phyloP scores from a whole-genome alignment of 2,113 vertebrate genomes.

The Physeter macrocephalus region DNA sequence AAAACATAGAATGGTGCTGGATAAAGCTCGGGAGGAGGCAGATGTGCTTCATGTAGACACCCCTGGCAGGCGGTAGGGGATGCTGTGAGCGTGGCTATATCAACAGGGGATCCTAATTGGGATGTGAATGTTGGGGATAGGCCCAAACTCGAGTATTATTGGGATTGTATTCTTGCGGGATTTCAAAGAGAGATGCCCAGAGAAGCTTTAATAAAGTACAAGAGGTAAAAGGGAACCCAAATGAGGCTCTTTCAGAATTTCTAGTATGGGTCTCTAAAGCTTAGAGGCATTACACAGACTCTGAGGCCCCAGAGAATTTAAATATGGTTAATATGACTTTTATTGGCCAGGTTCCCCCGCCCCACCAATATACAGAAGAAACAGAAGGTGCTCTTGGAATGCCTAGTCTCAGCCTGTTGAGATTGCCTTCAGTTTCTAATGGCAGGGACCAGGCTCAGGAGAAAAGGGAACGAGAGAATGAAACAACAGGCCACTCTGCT shows the following conservation, averaged over 20 bases:
- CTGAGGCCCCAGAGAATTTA: neutral
- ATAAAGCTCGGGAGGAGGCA: neutral
- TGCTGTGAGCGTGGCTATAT: neutral
- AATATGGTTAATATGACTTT: neutral
- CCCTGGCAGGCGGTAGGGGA: neutral
- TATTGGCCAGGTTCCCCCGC: neutral
- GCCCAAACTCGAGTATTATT: neutral
- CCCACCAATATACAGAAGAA: neutral
- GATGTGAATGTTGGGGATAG: neutral
- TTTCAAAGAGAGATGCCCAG: neutral
- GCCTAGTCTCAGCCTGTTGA: neutral
- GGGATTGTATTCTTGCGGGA: neutral
- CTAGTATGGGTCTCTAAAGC: neutral
- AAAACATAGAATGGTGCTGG: neutral
- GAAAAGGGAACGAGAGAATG: neutral
- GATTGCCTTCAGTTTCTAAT: neutral
- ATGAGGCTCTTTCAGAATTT: neutral
- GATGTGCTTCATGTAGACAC: too few species aligned
- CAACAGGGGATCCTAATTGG: neutral
- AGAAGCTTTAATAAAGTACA: neutral
- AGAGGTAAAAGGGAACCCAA: neutral
- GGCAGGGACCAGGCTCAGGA: neutral
- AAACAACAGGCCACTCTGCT: neutral
- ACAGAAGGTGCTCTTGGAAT: neutral
- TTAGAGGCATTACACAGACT: neutral